phyloP scores from a whole-genome alignment of 2,797 vertebrate species.

The Pipistrellus pygmaeus region DNA sequence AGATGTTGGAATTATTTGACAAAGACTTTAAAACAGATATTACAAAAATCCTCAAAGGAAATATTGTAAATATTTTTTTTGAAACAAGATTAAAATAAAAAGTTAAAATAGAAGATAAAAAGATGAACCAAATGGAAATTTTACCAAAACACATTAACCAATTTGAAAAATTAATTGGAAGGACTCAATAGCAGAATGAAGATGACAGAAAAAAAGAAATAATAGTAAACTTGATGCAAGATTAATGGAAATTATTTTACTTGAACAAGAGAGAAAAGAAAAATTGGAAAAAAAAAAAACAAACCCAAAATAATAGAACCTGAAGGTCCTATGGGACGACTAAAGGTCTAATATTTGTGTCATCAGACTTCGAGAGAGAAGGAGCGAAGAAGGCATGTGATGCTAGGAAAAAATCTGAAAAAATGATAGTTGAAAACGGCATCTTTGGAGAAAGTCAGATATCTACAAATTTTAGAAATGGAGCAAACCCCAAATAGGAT shows the following conservation, averaged over 20 bases:
- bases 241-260: not conserved
- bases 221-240: not conserved
- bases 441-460: not conserved
- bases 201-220: not conserved
- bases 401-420: not conserved
- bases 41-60: constrained; percentile 48
- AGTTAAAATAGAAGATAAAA: constrained; percentile 15
- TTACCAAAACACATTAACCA: not conserved
- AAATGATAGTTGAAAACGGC: not conserved
- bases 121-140: constrained; percentile 37
- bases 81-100: constrained; percentile 28
- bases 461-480: not conserved
- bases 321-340: too few relatives aligned
- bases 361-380: too few relatives aligned
- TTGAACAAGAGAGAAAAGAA: not conserved
- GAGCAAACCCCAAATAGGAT: not conserved
- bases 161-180: not conserved
- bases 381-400: not conserved
- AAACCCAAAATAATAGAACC: too few relatives aligned
- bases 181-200: constrained; percentile 16
- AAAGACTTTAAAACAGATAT: constrained; percentile 15
- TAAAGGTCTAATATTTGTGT: too few relatives aligned
- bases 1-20: constrained; percentile 22
- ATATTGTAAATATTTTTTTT: not conserved
- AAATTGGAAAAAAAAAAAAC: too few relatives aligned